Conservation (phyloP, 1,140 invertebrate species). For the Caenorhabditis brenneri region DNA sequence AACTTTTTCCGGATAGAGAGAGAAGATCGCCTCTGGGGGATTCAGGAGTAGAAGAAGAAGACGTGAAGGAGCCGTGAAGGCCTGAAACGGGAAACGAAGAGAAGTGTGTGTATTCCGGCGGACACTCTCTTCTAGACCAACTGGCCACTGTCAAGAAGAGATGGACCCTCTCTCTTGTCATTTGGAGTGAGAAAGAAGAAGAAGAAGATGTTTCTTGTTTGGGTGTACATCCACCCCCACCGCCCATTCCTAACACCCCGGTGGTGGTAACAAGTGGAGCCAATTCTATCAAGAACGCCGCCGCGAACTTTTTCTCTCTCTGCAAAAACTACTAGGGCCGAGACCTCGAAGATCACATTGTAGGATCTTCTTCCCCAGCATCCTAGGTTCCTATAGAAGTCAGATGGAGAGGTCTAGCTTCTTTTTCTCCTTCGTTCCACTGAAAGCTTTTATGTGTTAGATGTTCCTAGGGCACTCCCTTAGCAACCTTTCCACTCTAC, state of each 20-base stretch:
- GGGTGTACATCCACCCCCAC: constrained; percentile 1
- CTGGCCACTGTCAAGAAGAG: not conserved
- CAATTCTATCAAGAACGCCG: constrained; percentile 2
- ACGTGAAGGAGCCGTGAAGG: not conserved
- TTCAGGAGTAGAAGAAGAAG: not conserved
- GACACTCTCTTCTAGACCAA: constrained; percentile 9
- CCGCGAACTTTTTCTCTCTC: not conserved
- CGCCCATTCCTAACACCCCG: not conserved
- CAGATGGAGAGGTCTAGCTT: too few species aligned
- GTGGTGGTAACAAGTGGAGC: not conserved
- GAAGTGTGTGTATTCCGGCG: constrained; percentile 37
- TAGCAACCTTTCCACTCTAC: too few species aligned
- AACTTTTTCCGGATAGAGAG: not conserved
- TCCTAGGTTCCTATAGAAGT: too few species aligned
- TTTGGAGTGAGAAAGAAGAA: constrained; percentile 6
- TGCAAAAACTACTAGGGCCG: not conserved
- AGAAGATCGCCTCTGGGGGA: constrained; percentile 40
- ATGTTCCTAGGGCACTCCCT: too few species aligned
- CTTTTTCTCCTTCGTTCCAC: too few species aligned
- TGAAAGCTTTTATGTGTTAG: too few species aligned
- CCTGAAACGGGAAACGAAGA: not conserved
- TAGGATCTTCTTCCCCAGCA: too few species aligned
- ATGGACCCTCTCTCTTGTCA: not conserved
- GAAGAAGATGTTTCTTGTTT: constrained; percentile 32
- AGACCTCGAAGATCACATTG: not conserved